Evolutionary conservation across 2,888 invertebrate species (phyloP), one percentile per base, ranked within the genome.

Genomic region (Dione juno): DNA sequence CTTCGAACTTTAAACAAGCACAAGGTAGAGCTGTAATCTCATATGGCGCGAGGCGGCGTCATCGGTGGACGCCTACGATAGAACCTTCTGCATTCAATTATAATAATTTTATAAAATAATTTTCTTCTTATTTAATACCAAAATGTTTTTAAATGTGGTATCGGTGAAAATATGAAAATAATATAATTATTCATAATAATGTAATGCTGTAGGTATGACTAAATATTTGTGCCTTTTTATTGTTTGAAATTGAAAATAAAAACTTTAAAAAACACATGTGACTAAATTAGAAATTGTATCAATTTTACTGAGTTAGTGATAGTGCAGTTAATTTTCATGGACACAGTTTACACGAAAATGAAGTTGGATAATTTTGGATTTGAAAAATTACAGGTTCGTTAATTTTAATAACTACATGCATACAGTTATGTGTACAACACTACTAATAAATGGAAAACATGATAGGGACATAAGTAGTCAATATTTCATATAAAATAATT

Each of bases 301-400:
- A 61, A 45, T 54, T 59, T 65, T 61, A 50, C 35, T 28, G 53
- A 64, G n/a, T n/a, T n/a, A n/a, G 71, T 58, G 73, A 63, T 43
- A 61, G 61, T 61, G 61, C 28, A 61, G 28, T 61, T 61, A 45
- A 57, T 57, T 45, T 61, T 61, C n/a, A 61, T 45, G 61, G 28
- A 50, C 64, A 64, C 64, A 67, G 66, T 63, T 69, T 59, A 65
- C 67, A 63, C 72, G 59, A 73, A 72, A 70, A 93, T 93, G 93
- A 93, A 92, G 86, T 82, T 93, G 87, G 92, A 93, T 85, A 93
- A 92, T 79, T 88, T 88, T 82, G 90, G 91, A 83, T 90, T 91
- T 82, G 90, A 92, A 80, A 91, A 90, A 79, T 82, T 92, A 78
- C 90, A 92, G 91, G 93, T 92, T 71, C 41, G 79, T 13, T 82